A percentile compares a stretch with the other conserved stretches of the same genome.
These are phyloP conservation scores for Oophaga sylvatica DNA, from an alignment of 2,797 vertebrate species.

Conservation along the genomic window DNA sequence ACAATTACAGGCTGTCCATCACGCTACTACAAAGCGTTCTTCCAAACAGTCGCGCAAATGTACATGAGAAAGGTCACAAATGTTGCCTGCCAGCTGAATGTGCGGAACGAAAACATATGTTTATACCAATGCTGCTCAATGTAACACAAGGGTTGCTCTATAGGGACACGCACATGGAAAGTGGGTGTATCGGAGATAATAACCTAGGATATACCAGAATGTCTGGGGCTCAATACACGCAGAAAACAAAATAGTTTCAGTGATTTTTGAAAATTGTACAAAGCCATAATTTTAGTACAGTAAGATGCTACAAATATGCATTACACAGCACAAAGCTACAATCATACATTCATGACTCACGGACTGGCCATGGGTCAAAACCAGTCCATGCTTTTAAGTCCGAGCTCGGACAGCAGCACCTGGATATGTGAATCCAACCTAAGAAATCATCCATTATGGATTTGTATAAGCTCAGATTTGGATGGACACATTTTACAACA, in stretches of 20 bases:
- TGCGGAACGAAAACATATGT: conserved; percentile 11
- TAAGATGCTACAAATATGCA: no score
- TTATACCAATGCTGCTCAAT: background rate
- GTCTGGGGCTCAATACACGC: background rate
- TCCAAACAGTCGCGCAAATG: background rate
- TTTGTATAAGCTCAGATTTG: no score
- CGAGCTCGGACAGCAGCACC: no score
- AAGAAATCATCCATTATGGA: no score
- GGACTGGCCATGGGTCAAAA: no score
- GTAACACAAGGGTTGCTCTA: background rate
- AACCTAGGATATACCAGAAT: background rate
- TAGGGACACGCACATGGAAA: background rate
- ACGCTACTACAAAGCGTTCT: background rate
- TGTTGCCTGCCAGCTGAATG: background rate
- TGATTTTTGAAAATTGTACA: no score
- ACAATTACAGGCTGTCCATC: conserved; percentile 38
- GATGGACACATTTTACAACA: no score
- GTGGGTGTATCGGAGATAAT: background rate
- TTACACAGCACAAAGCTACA: no score
- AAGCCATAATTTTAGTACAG: no score
- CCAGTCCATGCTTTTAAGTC: no score
- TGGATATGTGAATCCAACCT: no score
- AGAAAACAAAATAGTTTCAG: background rate
- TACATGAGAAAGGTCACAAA: background rate
- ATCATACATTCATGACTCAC: no score